These are phyloP conservation scores for Diprion similis DNA, from an alignment of 1,140 invertebrate genomes.

Conservation along the genomic window DNA sequence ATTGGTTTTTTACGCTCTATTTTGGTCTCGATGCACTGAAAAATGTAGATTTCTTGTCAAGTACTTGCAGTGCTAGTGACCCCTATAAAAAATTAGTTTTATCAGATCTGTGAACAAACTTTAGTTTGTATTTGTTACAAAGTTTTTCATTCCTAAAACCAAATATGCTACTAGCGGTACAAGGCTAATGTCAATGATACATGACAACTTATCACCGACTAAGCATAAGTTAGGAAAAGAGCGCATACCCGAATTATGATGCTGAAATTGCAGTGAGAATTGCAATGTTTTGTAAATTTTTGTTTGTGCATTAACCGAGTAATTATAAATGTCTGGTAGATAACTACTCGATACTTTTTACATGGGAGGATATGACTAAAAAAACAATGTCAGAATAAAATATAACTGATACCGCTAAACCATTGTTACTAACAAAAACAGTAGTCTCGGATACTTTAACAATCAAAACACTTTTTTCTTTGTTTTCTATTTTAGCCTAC, in stretches of 20 bases:
- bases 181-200: constrained; percentile 10
- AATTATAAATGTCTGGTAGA: no score
- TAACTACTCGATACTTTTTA: constrained; percentile 1
- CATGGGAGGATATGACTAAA: no score
- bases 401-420: background rate
- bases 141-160: no score
- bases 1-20: no score
- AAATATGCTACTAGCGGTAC: no score
- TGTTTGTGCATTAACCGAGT: no score
- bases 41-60: no score
- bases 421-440: background rate
- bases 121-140: no score
- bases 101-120: no score
- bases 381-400: background rate
- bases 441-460: constrained; percentile 12
- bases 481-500: constrained; percentile 72
- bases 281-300: background rate
- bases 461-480: background rate
- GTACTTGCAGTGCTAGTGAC: no score
- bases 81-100: no score
- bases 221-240: background rate
- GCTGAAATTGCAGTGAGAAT: background rate
- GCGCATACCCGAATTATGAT: constrained; percentile 7
- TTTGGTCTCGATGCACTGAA: no score
- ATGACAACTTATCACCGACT: background rate